These are phyloP conservation scores for Dysmachus trigonus DNA, from an alignment of 2,888 invertebrate genomes.

Conservation along the genomic window DNA sequence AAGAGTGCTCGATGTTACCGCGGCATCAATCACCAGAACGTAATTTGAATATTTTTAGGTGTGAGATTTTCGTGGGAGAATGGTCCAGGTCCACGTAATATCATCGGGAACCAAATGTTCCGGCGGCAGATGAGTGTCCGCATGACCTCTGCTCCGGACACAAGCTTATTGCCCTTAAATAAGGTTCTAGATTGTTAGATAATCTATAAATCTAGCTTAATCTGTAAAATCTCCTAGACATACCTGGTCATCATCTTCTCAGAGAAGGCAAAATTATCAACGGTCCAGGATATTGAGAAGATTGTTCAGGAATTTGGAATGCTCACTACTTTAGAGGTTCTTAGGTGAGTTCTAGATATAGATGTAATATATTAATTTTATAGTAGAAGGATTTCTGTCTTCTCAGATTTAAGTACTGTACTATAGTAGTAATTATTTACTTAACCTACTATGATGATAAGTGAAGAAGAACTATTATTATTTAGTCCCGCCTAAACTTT, in stretches of 20 bases:
- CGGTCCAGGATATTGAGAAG: constrained; percentile 62
- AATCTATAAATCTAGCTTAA: neutral
- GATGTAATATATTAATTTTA: no score
- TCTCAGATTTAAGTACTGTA: neutral
- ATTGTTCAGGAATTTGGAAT: constrained; percentile 61
- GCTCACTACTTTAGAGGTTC: constrained; percentile 59
- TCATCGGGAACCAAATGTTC: constrained; percentile 60
- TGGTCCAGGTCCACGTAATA: constrained; percentile 55
- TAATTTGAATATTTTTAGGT: constrained; percentile 1
- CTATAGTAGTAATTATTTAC: no score
- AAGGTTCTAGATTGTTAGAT: neutral
- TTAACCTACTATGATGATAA: no score
- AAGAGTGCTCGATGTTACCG: neutral
- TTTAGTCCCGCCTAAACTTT: no score
- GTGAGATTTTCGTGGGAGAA: constrained; percentile 7
- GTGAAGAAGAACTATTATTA: no score
- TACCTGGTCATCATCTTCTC: constrained; percentile 62
- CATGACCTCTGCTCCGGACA: neutral
- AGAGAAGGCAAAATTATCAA: constrained; percentile 58
- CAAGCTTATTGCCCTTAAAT: neutral
- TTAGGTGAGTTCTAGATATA: constrained; percentile 54
- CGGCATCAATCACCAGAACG: neutral
- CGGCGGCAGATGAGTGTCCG: constrained; percentile 58
- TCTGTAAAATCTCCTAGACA: constrained; percentile 54
- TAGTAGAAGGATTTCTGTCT: no score